phyloP scores from a whole-genome alignment of 1,140 invertebrate species.

The Heliconius eleuchia region DNA sequence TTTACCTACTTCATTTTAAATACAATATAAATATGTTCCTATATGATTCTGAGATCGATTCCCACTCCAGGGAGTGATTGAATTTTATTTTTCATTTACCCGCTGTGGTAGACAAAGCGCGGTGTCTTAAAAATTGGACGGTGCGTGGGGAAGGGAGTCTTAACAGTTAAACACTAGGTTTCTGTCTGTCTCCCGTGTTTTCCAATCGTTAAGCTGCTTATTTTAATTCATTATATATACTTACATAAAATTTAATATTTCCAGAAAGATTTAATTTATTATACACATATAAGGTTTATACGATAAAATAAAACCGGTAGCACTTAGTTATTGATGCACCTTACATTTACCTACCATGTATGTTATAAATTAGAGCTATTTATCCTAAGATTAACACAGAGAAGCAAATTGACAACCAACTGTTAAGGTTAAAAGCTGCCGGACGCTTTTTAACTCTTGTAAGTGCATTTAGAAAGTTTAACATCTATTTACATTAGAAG shows the following conservation, averaged over 20 bases:
- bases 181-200: not conserved
- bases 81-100: too few relatives aligned
- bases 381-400: constrained; percentile 27
- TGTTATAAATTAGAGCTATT: constrained; percentile 12
- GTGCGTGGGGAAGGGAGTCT: not conserved
- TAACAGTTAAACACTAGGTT: not conserved
- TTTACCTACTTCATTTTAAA: too few relatives aligned
- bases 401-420: constrained; percentile 22
- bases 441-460: constrained; percentile 16
- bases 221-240: too few relatives aligned
- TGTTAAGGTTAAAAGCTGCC: constrained; percentile 26
- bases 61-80: too few relatives aligned
- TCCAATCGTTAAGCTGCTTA: not conserved
- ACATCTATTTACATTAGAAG: not conserved
- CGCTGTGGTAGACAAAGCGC: too few relatives aligned
- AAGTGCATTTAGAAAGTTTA: constrained; percentile 6
- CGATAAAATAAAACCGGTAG: not conserved
- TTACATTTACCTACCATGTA: not conserved
- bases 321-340: constrained; percentile 2
- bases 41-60: too few relatives aligned
- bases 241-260: not conserved
- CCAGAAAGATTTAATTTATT: not conserved
- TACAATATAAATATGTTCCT: too few relatives aligned
- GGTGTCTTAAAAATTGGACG: not conserved
- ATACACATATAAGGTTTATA: not conserved